Evolutionary conservation across 2,888 invertebrate genomes (phyloP), one percentile per base, ranked within the genome.

Genomic region (Lydus trimaculatus): DNA sequence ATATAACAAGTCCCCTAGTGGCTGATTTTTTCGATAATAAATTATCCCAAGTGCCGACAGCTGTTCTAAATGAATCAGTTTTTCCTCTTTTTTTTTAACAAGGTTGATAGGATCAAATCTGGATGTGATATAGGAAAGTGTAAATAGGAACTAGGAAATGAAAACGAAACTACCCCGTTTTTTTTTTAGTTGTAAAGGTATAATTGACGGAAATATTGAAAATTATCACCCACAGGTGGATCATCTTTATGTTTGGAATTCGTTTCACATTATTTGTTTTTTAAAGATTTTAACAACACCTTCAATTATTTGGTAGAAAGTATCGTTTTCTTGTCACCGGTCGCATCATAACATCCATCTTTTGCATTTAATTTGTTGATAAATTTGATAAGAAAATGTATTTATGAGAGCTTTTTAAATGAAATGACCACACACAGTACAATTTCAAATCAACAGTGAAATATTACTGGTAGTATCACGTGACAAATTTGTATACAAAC

Each of bases 1-100:
- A 56, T 72, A 73, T 79, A 79, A 79, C 76, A 77, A 79, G 79
- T 74, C 78, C 79, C 78, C 76, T 72, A 76, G 78, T 75, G 78
- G 72, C 77, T 77, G 74, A 78, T 79, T 74, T 73, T 68, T 70
- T 64, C 69, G 72, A 75, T 75, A 73, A 79, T 79, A 76, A 78
- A 79, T 78, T 78, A 76, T 72, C 68, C 72, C 58, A 65, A 66
- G 63, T 60, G 60, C 56, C 60, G 72, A 70, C 70, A 70, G 70
- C 67, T 68, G 64, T 60, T 67, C 20, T 23, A 43, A 64, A 68
- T 67, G 64, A 69, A 64, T 64, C 64, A 64, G 58, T 56, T 13
- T 56, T n/a, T n/a, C n/a, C n/a, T n/a, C n/a, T n/a, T 56, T 56
- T 23, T 43, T 17, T 17, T 8, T 2, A 17, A n/a, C 20, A 17